A percentile compares a stretch with the other conserved stretches of the same genome.
Evolutionary conservation across 1,140 invertebrate species (phyloP).

Genomic region (Pristionchus pacificus): DNA sequence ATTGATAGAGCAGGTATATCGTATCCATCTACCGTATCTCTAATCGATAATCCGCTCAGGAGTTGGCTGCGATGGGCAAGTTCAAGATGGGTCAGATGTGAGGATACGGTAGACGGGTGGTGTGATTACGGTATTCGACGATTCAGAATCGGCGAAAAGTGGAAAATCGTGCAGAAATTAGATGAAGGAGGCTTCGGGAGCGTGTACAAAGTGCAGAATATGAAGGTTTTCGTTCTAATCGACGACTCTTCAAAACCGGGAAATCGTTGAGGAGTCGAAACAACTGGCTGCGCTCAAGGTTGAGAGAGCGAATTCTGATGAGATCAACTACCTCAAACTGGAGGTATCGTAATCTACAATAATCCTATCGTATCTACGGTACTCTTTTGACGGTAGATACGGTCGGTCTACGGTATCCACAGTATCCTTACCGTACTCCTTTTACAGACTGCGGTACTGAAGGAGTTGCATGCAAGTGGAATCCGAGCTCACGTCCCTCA

Average conservation of each 20-base stretch:
- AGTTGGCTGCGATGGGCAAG: not conserved
- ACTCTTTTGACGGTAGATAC: no score
- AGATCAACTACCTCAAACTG: not conserved
- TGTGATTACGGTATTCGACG: no score
- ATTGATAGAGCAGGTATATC: not conserved
- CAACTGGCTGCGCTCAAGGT: not conserved
- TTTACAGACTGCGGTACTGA: not conserved
- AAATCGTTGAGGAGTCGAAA: no score
- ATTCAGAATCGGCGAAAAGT: constrained; percentile 4
- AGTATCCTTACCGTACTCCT: not conserved
- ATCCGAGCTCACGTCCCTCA: not conserved
- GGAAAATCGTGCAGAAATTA: constrained; percentile 21
- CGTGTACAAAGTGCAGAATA: constrained; percentile 26
- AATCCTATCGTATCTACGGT: no score
- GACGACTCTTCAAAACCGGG: not conserved
- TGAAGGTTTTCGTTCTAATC: not conserved
- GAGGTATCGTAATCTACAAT: not conserved
- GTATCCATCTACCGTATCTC: no score
- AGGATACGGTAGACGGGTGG: no score
- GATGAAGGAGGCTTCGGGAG: constrained; percentile 37
- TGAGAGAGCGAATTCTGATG: not conserved
- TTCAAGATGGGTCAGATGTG: no score
- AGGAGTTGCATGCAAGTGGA: not conserved
- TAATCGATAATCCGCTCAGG: no score
- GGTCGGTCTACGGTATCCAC: no score